phyloP scores from a whole-genome alignment of 1,140 invertebrate genomes.

The Drosophila willistoni region DNA sequence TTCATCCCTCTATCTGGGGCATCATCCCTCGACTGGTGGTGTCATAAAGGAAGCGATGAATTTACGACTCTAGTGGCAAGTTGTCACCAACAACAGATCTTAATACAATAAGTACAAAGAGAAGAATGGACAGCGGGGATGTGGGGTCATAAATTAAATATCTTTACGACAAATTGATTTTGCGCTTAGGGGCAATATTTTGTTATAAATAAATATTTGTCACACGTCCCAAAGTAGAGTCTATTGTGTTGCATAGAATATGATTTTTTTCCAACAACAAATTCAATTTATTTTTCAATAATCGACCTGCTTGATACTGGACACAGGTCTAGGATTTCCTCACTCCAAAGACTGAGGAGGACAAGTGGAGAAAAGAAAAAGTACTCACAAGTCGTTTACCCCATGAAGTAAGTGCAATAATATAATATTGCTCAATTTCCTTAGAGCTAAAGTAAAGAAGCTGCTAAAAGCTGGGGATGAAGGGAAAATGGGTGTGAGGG shows the following conservation, averaged over 20 bases:
- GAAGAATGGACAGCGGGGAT: not conserved
- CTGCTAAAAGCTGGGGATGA: not conserved
- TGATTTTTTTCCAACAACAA: slow-evolving; percentile 32
- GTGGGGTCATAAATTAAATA: slow-evolving; percentile 52
- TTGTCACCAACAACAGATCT: slow-evolving; percentile 14
- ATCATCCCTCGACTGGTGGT: slow-evolving; percentile 5
- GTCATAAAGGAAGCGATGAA: slow-evolving; percentile 5
- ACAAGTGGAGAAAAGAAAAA: not conserved
- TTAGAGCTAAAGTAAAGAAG: slow-evolving; percentile 8
- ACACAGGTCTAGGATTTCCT: slow-evolving; percentile 5
- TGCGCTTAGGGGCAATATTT: slow-evolving; percentile 2
- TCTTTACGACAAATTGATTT: slow-evolving; percentile 57
- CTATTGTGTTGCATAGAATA: slow-evolving; percentile 49
- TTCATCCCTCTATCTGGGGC: not conserved
- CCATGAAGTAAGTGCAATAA: slow-evolving; percentile 37
- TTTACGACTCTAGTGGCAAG: slow-evolving; percentile 14
- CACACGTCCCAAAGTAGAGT: not conserved
- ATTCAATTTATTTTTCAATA: slow-evolving; percentile 68
- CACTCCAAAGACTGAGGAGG: not conserved
- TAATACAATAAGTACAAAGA: slow-evolving; percentile 2
- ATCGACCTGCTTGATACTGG: slow-evolving; percentile 36
- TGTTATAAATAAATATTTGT: slow-evolving; percentile 19
- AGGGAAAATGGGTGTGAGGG: not conserved
- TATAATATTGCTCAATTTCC: slow-evolving; percentile 26
- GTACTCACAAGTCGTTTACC: slow-evolving; percentile 61